Conservation (phyloP, 2,797 vertebrate species). For the Anniella stebbinsi region DNA sequence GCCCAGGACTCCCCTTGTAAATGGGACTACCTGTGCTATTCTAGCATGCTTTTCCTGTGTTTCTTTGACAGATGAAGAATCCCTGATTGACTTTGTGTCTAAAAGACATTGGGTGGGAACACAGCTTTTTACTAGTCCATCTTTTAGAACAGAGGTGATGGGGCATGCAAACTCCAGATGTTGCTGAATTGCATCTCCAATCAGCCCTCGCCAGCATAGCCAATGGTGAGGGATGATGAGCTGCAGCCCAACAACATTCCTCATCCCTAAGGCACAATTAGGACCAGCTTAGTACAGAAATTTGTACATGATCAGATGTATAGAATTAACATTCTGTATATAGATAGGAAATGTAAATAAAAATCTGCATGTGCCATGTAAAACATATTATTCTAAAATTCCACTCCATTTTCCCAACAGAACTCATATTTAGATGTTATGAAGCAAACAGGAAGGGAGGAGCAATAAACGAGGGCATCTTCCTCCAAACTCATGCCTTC, state of each 20-base stretch:
- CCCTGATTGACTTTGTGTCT: not conserved
- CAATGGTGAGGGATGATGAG: no score
- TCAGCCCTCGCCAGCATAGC: not conserved
- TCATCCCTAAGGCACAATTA: not conserved
- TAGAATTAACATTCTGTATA: not conserved
- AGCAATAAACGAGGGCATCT: no score
- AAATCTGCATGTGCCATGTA: not conserved
- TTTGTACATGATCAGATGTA: not conserved
- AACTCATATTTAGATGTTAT: not conserved
- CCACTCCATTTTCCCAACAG: not conserved
- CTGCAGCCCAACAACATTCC: not conserved
- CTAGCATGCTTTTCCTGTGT: not conserved
- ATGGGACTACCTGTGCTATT: constrained; percentile 23
- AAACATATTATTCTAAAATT: not conserved
- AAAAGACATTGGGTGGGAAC: not conserved
- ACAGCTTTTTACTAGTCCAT: not conserved
- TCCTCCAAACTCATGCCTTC: no score
- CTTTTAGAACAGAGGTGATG: not conserved
- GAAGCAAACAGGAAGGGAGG: not conserved
- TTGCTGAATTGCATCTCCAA: not conserved
- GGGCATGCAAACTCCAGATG: not conserved
- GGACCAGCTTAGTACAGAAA: not conserved
- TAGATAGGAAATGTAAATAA: not conserved
- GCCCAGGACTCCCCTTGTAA: constrained; percentile 13
- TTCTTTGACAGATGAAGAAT: not conserved